Evolutionary conservation across 2,888 invertebrate genomes (phyloP), one percentile per base, ranked within the genome.

Genomic region (Onthophagus sagittarius): DNA sequence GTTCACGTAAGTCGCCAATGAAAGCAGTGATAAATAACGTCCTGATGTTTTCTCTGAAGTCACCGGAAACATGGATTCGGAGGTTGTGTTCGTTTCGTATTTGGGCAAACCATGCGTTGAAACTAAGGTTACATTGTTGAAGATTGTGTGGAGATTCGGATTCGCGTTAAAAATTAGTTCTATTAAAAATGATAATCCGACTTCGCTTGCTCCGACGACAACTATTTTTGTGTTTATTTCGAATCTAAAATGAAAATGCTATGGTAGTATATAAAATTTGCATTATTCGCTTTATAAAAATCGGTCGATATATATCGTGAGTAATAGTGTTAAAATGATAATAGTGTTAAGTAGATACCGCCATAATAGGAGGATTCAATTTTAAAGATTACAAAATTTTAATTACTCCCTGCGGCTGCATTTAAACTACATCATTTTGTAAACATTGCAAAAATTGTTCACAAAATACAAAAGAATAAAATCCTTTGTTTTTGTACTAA

Each of bases 81-180:
- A 82, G 0, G 83, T 77, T 0, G 79, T 65, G 62, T 84, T 85
- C 0, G 82, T 79, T 33, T 73, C 71, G 0, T 81, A 77, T 75
- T 86, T 86, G 0, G 85, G 84, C 7, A 89, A 72, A 0, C 93
- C 93, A 79, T 91, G 88, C 1, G 89, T 88, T 0, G 92, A 91
- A 1, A 94, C 87, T 67, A 94, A 82, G 0, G 91, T 92, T 14
- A 94, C 81, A 81, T 93, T 93, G 72, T 90, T 90, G 82, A 92
- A 93, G 0, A 88, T 88, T 53, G 90, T 81, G 80, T 90, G 86
- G n/a, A 77, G 79, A 15, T 72, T 75, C 13, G 77, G 76, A 32
- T 77, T 80, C 77, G 82, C 89, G 87, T 88, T 88, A 79, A 89
- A 86, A 14, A 90, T 82, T 13, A 93, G 82, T 13, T 87, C 83